These are phyloP conservation scores for Nemotelus nigrinus DNA, from an alignment of 2,888 invertebrate genomes.

Conservation along the genomic window DNA sequence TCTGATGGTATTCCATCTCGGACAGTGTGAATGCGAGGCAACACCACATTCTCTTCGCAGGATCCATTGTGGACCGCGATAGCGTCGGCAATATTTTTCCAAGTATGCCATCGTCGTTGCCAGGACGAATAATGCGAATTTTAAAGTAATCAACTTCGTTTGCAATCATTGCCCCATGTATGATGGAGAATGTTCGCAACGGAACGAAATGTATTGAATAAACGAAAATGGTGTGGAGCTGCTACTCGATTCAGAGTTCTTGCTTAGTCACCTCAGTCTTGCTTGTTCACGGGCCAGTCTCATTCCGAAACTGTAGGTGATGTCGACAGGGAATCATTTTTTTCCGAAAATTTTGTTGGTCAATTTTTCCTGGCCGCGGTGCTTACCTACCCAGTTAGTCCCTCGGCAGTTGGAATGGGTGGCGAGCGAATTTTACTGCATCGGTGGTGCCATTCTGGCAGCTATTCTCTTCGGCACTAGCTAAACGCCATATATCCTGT, in stretches of 20 bases:
- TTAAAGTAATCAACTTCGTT: slow-evolving; percentile 50
- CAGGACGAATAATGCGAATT: slow-evolving; percentile 51
- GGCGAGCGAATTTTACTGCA: slow-evolving; percentile 27
- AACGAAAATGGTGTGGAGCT: not conserved
- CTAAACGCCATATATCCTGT: not conserved
- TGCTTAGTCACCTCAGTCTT: slow-evolving; percentile 38
- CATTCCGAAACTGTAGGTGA: slow-evolving; percentile 39
- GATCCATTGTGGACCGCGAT: slow-evolving; percentile 39
- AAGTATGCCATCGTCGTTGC: slow-evolving; percentile 38
- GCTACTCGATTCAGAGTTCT: slow-evolving; percentile 1
- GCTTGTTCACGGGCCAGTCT: slow-evolving; percentile 23
- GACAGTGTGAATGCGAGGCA: slow-evolving; percentile 1
- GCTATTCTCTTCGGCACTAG: slow-evolving; percentile 10
- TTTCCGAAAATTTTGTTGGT: slow-evolving; percentile 34
- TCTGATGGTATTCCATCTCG: slow-evolving; percentile 12
- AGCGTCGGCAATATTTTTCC: slow-evolving; percentile 45
- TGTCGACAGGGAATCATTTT: slow-evolving; percentile 51
- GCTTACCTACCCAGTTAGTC: not conserved
- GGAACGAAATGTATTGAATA: slow-evolving; percentile 32
- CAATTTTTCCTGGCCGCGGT: slow-evolving; percentile 26
- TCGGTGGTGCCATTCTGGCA: slow-evolving; percentile 41
- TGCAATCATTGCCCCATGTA: slow-evolving; percentile 45
- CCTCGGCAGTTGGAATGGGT: not conserved
- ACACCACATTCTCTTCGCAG: slow-evolving; percentile 23
- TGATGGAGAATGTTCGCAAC: not conserved